These are phyloP conservation scores for Catamblyrhynchus diadema DNA, from an alignment of 2,797 vertebrate genomes.

Conservation along the genomic window DNA sequence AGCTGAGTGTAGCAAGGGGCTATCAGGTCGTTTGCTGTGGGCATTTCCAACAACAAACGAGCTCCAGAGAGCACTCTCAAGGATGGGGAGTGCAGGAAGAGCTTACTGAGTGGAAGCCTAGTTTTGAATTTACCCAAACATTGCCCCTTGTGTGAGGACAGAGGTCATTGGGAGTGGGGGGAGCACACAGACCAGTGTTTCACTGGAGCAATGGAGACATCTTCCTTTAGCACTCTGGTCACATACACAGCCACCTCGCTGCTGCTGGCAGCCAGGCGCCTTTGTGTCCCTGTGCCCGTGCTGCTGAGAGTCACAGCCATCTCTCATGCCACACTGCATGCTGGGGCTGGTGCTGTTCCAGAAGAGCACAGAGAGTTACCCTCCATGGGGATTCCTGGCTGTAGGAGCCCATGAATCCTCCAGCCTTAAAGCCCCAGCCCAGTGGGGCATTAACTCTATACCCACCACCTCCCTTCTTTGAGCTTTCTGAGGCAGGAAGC, in stretches of 20 bases:
- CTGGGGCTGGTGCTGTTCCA: background rate
- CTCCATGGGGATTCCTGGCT: accelerated
- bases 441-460: background rate
- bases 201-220: background rate
- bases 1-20: background rate
- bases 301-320: background rate
- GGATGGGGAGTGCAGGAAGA: background rate
- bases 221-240: background rate
- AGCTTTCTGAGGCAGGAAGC: background rate
- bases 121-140: background rate
- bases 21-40: background rate
- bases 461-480: background rate
- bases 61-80: accelerated
- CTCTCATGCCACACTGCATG: accelerated
- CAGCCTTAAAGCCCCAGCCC: accelerated
- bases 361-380: background rate
- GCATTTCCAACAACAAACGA: background rate
- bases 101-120: accelerated
- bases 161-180: accelerated
- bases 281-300: background rate
- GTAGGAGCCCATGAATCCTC: accelerated
- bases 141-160: background rate
- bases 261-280: background rate
- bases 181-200: background rate
- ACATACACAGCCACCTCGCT: background rate